phyloP scores from a whole-genome alignment of 1,140 invertebrate genomes.

The Trichomalopsis sarcophagae region DNA sequence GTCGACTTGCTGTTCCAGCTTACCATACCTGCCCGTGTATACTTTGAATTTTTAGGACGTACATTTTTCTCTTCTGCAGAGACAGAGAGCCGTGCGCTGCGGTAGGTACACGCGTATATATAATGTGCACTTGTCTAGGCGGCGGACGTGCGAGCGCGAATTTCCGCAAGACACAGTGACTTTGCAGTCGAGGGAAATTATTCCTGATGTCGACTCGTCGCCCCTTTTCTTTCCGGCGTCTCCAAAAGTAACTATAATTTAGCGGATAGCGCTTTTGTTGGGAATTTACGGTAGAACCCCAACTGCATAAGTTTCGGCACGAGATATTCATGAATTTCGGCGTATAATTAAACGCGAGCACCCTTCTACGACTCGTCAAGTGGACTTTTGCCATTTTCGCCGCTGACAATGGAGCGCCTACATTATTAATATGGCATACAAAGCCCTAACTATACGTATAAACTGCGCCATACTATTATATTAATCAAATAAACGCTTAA shows the following conservation, averaged over 20 bases:
- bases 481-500: no score
- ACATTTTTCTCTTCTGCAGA: neutral
- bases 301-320: no score
- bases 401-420: no score
- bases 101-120: neutral
- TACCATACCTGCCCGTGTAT: neutral
- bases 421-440: no score
- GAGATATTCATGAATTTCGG: no score
- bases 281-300: no score
- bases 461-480: no score
- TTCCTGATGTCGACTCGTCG: neutral
- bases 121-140: neutral
- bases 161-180: neutral
- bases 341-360: no score
- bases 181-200: neutral
- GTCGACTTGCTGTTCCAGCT: neutral
- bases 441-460: no score
- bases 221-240: neutral
- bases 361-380: no score
- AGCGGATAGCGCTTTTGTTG: neutral
- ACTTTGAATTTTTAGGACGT: conserved; percentile 17
- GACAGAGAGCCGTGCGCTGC: neutral
- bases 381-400: no score
- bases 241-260: neutral
- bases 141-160: neutral